Conservation (phyloP, 2,113 vertebrate genomes). For the Chloropsis hardwickii region DNA sequence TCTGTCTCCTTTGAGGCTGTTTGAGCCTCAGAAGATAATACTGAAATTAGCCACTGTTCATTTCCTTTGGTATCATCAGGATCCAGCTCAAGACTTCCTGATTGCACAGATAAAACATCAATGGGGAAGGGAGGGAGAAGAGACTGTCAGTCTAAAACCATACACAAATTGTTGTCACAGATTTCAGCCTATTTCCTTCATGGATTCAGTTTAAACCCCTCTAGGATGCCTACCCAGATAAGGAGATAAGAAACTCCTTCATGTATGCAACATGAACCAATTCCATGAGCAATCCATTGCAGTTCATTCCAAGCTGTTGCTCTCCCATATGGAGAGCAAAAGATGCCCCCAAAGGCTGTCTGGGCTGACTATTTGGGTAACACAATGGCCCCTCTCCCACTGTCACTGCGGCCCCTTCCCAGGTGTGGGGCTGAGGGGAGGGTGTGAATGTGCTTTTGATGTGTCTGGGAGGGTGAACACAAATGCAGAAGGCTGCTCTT, state of each 20-base stretch:
- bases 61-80: background rate
- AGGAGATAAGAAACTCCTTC: background rate
- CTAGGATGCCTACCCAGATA: background rate
- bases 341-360: background rate
- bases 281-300: background rate
- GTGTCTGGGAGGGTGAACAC: background rate
- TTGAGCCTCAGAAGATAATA: background rate
- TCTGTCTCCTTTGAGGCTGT: background rate
- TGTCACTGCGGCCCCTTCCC: background rate
- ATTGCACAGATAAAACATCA: background rate
- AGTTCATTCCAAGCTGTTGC: background rate
- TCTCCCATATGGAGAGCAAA: rapidly evolving
- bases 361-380: background rate
- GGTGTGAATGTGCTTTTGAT: background rate
- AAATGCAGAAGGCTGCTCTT: background rate
- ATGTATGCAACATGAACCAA: background rate
- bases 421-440: rapidly evolving
- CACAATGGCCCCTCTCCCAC: background rate
- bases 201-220: background rate
- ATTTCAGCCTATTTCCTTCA: background rate
- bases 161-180: background rate
- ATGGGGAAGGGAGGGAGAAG: background rate
- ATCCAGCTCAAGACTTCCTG: background rate
- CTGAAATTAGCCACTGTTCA: background rate
- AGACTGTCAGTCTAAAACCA: background rate